Conservation (phyloP, 2,888 invertebrate genomes). For the Lymantria monacha region DNA sequence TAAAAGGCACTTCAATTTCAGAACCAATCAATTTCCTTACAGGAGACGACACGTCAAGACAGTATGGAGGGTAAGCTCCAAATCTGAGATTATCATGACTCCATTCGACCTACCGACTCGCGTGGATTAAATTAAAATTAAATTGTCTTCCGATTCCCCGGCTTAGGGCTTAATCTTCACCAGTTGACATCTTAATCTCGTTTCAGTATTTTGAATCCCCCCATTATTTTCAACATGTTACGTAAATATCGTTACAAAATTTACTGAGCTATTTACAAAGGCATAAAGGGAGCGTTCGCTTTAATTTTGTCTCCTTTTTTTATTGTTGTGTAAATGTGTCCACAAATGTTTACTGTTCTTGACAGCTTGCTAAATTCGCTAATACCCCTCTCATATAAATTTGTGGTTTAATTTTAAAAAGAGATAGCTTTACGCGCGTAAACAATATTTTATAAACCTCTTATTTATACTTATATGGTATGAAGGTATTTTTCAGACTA, state of each 20-base stretch:
- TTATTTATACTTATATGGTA: too few relatives aligned
- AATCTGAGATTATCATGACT: slow-evolving; percentile 25
- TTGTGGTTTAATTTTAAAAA: not conserved
- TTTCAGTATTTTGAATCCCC: slow-evolving; percentile 13
- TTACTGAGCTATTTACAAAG: not conserved
- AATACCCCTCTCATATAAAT: not conserved
- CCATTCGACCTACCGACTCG: slow-evolving; percentile 16
- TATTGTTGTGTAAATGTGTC: not conserved
- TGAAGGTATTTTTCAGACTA: too few relatives aligned
- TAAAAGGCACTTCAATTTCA: not conserved
- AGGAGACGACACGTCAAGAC: slow-evolving; percentile 3
- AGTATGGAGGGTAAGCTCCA: slow-evolving; percentile 8
- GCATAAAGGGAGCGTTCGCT: not conserved
- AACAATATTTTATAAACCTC: too few relatives aligned
- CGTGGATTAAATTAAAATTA: slow-evolving; percentile 27
- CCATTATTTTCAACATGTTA: slow-evolving; percentile 3
- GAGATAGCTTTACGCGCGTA: not conserved
- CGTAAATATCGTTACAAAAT: not conserved
- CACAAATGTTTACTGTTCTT: not conserved
- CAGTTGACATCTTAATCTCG: slow-evolving; percentile 20
- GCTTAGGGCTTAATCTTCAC: slow-evolving; percentile 21
- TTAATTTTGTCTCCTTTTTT: not conserved
- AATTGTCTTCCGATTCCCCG: slow-evolving; percentile 28
- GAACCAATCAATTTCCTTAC: not conserved
- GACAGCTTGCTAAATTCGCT: not conserved